Evolutionary conservation across 2,888 invertebrate genomes (phyloP).

Genomic region (Megamerina dolium): DNA sequence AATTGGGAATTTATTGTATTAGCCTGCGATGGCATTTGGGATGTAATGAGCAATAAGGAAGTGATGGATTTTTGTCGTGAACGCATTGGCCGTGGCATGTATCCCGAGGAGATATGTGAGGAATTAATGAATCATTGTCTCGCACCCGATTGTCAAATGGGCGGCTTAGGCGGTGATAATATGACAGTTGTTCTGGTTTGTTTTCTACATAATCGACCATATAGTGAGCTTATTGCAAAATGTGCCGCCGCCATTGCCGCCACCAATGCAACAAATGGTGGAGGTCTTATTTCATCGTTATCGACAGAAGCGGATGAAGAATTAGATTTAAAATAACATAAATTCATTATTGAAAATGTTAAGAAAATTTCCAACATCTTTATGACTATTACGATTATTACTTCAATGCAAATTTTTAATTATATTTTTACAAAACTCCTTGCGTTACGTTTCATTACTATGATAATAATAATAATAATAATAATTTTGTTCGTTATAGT

Average conservation of each 20-base stretch:
- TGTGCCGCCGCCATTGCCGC: conserved; percentile 27
- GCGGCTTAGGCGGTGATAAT: conserved; percentile 96
- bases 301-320: conserved; percentile 17
- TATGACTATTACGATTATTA: conserved; percentile 23
- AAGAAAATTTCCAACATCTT: conserved; percentile 24
- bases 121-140: conserved; percentile 90
- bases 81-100: conserved; percentile 72
- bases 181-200: conserved; percentile 94
- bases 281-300: conserved; percentile 11
- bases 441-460: conserved; percentile 28
- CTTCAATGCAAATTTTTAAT: conserved; percentile 19
- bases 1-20: conserved; percentile 95
- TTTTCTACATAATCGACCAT: conserved; percentile 52
- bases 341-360: conserved; percentile 11
- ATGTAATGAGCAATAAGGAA: conserved; percentile 92
- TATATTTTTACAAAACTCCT: conserved; percentile 21
- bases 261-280: conserved; percentile 13
- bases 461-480: too few relatives aligned
- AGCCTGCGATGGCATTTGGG: conserved; percentile 99
- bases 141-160: conserved; percentile 95
- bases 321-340: conserved; percentile 23
- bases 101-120: conserved; percentile 94
- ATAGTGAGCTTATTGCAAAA: conserved; percentile 42
- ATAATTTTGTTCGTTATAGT: conserved; percentile 27
- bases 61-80: conserved; percentile 85